Percentiles rank a stretch among this genome's conserved stretches.
phyloP scores from a whole-genome alignment of 64 coral and sea anemone genomes.

The Orbicella faveolata region DNA sequence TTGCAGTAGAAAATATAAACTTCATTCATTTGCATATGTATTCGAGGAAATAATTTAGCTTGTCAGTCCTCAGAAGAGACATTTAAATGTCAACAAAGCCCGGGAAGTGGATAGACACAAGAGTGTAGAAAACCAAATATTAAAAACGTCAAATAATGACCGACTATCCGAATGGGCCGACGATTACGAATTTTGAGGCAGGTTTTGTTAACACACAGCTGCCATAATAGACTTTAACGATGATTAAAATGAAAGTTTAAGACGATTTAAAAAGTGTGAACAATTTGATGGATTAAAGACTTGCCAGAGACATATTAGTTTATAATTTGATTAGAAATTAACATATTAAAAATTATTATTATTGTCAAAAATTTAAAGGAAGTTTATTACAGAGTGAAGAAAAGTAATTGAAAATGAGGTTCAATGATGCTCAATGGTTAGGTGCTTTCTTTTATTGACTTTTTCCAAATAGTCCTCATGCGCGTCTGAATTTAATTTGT shows the following conservation, averaged over 20 bases:
- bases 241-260: not conserved
- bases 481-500: not conserved
- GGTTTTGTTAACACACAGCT: not conserved
- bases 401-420: not conserved
- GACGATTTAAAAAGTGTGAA: not conserved
- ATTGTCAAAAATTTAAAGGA: not conserved
- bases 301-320: too few relatives aligned
- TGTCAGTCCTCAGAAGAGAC: not conserved
- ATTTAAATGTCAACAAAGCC: not conserved
- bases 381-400: not conserved
- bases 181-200: not conserved
- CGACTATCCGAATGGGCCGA: not conserved
- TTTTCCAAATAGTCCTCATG: not conserved
- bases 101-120: not conserved
- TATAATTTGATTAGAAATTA: not conserved
- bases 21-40: not conserved
- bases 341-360: not conserved
- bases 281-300: not conserved
- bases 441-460: not conserved
- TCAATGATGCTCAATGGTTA: not conserved
- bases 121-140: not conserved
- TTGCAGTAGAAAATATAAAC: not conserved
- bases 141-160: not conserved
- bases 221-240: not conserved
- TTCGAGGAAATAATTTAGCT: slow-evolving; percentile 10